phyloP scores from a whole-genome alignment of 2,113 vertebrate species.

The Rallus limicola region DNA sequence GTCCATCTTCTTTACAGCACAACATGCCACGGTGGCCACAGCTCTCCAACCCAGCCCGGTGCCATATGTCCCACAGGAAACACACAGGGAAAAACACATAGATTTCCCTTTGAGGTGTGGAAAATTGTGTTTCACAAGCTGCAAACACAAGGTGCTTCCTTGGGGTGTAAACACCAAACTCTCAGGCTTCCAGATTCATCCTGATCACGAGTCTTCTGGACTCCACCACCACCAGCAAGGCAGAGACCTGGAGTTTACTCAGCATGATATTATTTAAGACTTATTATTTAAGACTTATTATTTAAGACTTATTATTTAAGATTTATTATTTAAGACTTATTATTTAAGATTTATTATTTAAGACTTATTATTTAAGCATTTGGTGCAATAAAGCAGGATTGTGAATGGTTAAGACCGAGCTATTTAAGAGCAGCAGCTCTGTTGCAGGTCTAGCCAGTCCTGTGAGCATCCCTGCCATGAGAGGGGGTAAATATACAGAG shows the following conservation, averaged over 20 bases:
- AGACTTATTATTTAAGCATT: not conserved
- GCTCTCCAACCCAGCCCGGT: accelerated
- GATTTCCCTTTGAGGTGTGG: not conserved
- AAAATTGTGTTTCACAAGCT: not conserved
- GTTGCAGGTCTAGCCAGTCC: not conserved
- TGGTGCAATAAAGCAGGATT: not conserved
- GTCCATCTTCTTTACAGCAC: not conserved
- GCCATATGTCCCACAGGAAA: not conserved
- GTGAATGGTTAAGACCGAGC: not conserved
- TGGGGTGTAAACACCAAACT: not conserved
- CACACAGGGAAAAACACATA: accelerated
- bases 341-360: not conserved
- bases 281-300: not conserved
- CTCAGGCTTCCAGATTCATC: not conserved
- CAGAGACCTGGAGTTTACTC: not conserved
- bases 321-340: conserved; percentile 27
- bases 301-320: not conserved
- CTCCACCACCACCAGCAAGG: not conserved
- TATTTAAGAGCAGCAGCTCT: conserved; percentile 29
- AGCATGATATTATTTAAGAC: conserved; percentile 14
- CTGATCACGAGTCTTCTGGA: not conserved
- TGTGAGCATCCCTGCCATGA: not conserved
- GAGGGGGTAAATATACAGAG: not conserved
- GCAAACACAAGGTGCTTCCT: not conserved
- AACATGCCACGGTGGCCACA: accelerated